These are phyloP conservation scores for Tor tambroides DNA, from an alignment of 2,113 vertebrate genomes.

Conservation along the genomic window DNA sequence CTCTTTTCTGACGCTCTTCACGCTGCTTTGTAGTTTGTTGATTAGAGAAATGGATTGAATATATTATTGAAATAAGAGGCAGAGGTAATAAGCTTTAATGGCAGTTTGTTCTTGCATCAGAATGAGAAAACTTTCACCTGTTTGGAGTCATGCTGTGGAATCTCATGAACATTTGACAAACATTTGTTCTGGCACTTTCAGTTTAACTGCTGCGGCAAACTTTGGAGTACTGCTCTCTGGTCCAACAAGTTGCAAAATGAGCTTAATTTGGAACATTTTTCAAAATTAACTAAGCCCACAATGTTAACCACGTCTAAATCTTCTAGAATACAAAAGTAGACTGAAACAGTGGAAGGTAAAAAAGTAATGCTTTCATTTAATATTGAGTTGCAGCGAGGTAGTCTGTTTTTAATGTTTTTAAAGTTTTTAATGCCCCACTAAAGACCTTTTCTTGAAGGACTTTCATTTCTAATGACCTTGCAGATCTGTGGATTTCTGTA, in stretches of 20 bases:
- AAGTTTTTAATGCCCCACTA: background rate
- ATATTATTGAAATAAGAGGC: slow-evolving; percentile 42
- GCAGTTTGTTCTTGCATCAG: slow-evolving; percentile 34
- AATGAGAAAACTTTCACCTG: slow-evolving; percentile 30
- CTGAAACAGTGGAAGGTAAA: background rate
- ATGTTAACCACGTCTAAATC: background rate
- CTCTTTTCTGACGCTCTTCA: background rate
- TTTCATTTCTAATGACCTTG: background rate
- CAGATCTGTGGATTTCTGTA: background rate
- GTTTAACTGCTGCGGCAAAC: background rate
- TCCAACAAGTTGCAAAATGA: slow-evolving; percentile 6
- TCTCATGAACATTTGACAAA: slow-evolving; percentile 18
- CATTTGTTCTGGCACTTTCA: background rate
- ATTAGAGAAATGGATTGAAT: slow-evolving; percentile 42
- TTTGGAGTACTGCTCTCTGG: background rate
- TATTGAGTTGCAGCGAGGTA: background rate
- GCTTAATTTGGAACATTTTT: slow-evolving; percentile 25
- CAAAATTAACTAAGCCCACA: slow-evolving; percentile 5
- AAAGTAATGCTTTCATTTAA: background rate
- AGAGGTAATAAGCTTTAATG: slow-evolving; percentile 53
- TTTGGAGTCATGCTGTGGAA: slow-evolving; percentile 9
- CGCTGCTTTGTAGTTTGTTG: slow-evolving; percentile 4
- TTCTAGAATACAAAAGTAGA: background rate
- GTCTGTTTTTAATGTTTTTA: too few relatives aligned
- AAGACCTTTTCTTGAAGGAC: background rate